A percentile compares a stretch with the other conserved stretches of the same genome.
Evolutionary conservation across 2,797 vertebrate species (phyloP).

Genomic region (Sitta carolinensis): DNA sequence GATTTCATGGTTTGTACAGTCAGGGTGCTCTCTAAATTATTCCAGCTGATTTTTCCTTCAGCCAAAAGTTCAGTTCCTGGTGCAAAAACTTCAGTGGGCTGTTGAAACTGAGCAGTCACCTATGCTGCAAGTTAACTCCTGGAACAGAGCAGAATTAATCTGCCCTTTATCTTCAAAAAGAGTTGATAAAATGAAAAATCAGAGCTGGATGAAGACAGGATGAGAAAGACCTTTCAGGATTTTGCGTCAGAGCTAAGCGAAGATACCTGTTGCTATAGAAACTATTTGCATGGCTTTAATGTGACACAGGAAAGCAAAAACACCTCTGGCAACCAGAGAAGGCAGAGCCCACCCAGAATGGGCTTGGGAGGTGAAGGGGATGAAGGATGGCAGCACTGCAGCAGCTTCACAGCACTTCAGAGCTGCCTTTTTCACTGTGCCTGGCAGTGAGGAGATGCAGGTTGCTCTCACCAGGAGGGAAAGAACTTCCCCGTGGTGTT

Average conservation of each 20-base stretch:
- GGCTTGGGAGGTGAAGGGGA: not conserved
- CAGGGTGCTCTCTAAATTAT: not conserved
- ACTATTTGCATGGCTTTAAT: constrained; percentile 69
- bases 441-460: not conserved
- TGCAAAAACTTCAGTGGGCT: not conserved
- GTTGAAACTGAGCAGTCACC: not conserved
- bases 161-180: not conserved
- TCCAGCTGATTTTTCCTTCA: not conserved
- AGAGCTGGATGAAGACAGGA: constrained; percentile 3
- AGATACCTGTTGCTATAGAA: constrained; percentile 75
- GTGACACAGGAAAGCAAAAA: constrained; percentile 53
- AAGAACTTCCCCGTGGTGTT: not conserved
- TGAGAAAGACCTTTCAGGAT: constrained; percentile 43
- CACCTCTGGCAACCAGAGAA: constrained; percentile 17
- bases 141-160: not conserved
- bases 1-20: not conserved
- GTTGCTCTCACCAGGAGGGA: not conserved
- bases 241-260: constrained; percentile 54
- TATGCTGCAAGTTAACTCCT: not conserved
- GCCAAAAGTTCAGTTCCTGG: not conserved
- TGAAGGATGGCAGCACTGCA: not conserved
- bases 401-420: not conserved
- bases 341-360: not conserved
- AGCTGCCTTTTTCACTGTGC: not conserved
- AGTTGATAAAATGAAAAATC: constrained; percentile 7